phyloP scores from a whole-genome alignment of 53 echinoderm and acorn worm genomes.

The Echinometra lucunter region DNA sequence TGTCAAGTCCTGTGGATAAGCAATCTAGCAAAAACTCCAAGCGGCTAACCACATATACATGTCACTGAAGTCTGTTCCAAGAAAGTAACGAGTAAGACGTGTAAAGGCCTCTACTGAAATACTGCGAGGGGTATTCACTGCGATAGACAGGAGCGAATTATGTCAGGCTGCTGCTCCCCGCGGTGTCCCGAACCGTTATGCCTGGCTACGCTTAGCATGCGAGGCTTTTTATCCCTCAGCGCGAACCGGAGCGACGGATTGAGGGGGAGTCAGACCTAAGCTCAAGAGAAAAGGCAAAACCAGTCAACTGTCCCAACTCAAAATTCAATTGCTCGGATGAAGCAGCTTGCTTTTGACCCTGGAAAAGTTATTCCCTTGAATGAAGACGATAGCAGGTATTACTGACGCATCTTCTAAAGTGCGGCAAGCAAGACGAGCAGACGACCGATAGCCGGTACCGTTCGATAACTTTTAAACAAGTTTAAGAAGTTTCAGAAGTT shows the following conservation, averaged over 20 bases:
- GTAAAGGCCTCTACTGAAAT: not conserved
- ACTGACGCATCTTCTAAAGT: not conserved
- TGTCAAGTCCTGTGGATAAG: not conserved
- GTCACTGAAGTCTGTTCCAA: conserved; percentile 11
- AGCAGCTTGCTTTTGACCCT: conserved; percentile 13
- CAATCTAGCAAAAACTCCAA: not conserved
- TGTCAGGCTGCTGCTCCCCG: not conserved
- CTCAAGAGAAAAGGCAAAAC: conserved; percentile 1
- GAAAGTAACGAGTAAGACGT: conserved; percentile 7
- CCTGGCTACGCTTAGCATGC: conserved; percentile 14
- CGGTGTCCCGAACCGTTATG: conserved; percentile 29
- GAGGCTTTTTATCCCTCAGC: conserved; percentile 31
- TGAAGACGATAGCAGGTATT: not conserved
- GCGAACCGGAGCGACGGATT: not conserved
- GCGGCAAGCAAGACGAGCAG: not conserved
- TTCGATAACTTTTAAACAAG: conserved; percentile 19
- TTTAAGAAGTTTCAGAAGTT: not conserved
- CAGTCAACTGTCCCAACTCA: conserved; percentile 46
- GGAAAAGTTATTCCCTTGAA: conserved; percentile 9
- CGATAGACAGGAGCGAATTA: conserved; percentile 6
- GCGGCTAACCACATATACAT: conserved; percentile 1
- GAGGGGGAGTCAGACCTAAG: not conserved
- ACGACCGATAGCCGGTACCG: not conserved
- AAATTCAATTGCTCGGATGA: conserved; percentile 9
- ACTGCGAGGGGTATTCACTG: not conserved